Evolutionary conservation across 2,888 invertebrate species (phyloP), one percentile per base, ranked within the genome.

Genomic region (Venusia cambrica): DNA sequence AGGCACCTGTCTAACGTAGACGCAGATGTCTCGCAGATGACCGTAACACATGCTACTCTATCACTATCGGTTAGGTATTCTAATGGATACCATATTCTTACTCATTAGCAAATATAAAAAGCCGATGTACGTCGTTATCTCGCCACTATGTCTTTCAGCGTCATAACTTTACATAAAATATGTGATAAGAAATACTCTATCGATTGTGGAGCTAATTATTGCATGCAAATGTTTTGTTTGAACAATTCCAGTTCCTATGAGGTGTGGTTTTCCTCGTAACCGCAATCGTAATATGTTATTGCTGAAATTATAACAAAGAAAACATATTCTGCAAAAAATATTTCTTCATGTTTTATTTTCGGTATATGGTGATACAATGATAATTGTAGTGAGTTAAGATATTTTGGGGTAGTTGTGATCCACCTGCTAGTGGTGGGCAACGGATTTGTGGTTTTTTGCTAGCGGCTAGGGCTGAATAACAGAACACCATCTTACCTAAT

Each of bases 1-100:
- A 72, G 48, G 43, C 84, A 84, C 81, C 83, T 85, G 84, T 74
- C 79, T 77, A 83, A 78, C 65, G 72, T 61, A 51, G 45, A 51
- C 35, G 57, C 70, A 69, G 73, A 76, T 80, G 81, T 53, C 51
- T 41, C 37, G 56, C 62, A 54, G 55, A 59, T 66, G 70, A 72
- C 62, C 57, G 45, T 38, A 52, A 47, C 54, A 47, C 60, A 61
- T 64, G 57, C 61, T 57, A 36, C 43, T 36, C 45, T 54, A 49
- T 48, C 49, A 48, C 45, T 56, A 59, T 62, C 54, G 52, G 42
- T 46, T 51, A 55, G 53, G 49, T 49, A 50, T 54, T 54, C 46
- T 49, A 52, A 52, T 50, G 28, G 34, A 56, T 49, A 46, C 48
- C 49, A 49, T 40, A 45, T 42, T 45, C 45, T 37, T 47, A 48